Percentiles rank a stretch among this genome's conserved stretches.
These are phyloP conservation scores for Agonopterix subpropinquella DNA, from an alignment of 2,888 invertebrate genomes.

Conservation along the genomic window DNA sequence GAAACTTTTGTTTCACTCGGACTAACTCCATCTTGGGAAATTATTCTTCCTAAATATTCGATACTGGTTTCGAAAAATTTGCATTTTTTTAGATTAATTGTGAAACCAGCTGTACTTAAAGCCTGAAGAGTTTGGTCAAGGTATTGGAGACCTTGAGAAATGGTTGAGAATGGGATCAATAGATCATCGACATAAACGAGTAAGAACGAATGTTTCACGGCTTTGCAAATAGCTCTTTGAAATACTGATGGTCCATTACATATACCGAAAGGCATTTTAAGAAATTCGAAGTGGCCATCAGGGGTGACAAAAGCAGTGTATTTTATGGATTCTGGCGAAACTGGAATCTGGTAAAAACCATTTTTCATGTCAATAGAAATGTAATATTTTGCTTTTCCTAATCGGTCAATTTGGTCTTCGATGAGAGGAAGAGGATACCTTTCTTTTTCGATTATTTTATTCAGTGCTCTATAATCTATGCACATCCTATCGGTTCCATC, in stretches of 20 bases:
- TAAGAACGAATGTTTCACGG: constrained; percentile 12
- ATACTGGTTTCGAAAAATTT: constrained; percentile 15
- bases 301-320: constrained; percentile 16
- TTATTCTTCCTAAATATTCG: constrained; percentile 17
- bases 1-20: constrained; percentile 15
- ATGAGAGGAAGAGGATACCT: constrained; percentile 11
- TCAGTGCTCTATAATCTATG: constrained; percentile 9
- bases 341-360: constrained; percentile 14
- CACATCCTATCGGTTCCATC: too few relatives aligned
- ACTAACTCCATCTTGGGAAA: constrained; percentile 15
- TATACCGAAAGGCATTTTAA: constrained; percentile 19
- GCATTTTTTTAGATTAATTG: constrained; percentile 13
- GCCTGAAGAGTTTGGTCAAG: constrained; percentile 8
- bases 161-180: constrained; percentile 10
- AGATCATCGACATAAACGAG: constrained; percentile 16
- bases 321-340: constrained; percentile 8
- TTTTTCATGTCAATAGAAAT: constrained; percentile 15
- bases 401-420: constrained; percentile 12
- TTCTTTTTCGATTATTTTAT: constrained; percentile 12
- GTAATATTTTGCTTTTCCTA: constrained; percentile 12
- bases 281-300: constrained; percentile 16
- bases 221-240: constrained; percentile 14
- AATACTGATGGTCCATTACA: constrained; percentile 16
- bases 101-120: too few relatives aligned
- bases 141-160: constrained; percentile 11